Base-by-base conservation (phyloP, 2,113 vertebrate genomes). In the Fregetta grallaria region DNA sequence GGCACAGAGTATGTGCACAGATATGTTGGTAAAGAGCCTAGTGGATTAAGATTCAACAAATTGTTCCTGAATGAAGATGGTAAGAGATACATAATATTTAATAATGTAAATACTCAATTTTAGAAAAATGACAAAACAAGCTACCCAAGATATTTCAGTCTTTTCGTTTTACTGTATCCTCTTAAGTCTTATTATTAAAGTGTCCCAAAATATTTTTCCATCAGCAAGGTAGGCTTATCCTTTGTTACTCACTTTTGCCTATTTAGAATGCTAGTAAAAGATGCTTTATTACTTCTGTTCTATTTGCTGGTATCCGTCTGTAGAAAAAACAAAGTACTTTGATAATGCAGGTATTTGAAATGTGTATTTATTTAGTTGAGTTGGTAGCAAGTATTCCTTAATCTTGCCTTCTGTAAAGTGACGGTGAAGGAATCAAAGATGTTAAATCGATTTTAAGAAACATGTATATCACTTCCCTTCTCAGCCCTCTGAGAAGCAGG, bases 1-100 rank as follows among this genome's bases (percentile, higher is more conserved):
- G 99, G 99, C 97, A 99, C 99, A 1, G 99, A 99, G 49, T 99
- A 99, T 9, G 99, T 99, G 38, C 99, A 99, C 98, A 98, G 99
- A 97, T 99, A 99, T 42, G 99, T 99, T 66, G 99, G 99, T 47
- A 99, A 99, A 97, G 99, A 99, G 95, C 99, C 99, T 40, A 99
- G 99, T 94, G 99, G 99, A 32, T 96, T 99, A 94, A 98, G 99
- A 53, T 99, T 99, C 98, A 99, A 99, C 98, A 99, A 99, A 95
- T 97, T 99, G 40, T 99, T 99, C 98, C 98, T 99, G 87, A 99
- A 99, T 89, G 99, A 99, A 98, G 99, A 99, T 61, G 99, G 99
- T 99, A 98, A 98, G 99, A 96, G 85, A 90, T 62, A 23, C 3
- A 11, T 90, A 59, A 38, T 68, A 72, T 20, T 87, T 90, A 73